phyloP scores from a whole-genome alignment of 1,140 invertebrate genomes.

The Grapholita molesta region DNA sequence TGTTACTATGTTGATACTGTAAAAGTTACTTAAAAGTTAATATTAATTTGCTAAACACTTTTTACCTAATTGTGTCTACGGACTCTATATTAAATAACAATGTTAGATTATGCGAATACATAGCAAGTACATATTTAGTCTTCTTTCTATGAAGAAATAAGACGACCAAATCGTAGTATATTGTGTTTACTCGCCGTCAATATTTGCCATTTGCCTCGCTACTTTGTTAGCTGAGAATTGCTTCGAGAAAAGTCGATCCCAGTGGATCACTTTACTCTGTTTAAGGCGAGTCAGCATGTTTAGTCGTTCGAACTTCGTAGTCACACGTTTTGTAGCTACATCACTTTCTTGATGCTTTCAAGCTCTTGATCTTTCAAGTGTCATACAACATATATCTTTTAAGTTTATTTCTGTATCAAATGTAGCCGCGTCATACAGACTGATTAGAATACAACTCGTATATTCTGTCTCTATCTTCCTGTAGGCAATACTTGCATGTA shows the following conservation, averaged over 20 bases:
- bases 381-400: too few relatives aligned
- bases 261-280: neutral
- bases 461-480: too few relatives aligned
- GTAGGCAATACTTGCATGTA: too few relatives aligned
- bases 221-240: neutral
- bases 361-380: too few relatives aligned
- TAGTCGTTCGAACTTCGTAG: neutral
- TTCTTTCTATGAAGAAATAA: neutral
- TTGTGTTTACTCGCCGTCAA: neutral
- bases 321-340: neutral
- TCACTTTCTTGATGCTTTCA: neutral
- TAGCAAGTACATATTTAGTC: neutral
- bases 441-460: too few relatives aligned
- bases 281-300: neutral
- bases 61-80: neutral
- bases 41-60: too few relatives aligned
- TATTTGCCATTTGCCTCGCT: constrained; percentile 7
- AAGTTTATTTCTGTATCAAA: too few relatives aligned
- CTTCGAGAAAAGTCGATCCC: neutral
- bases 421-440: too few relatives aligned
- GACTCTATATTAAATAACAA: neutral
- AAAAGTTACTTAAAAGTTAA: too few relatives aligned
- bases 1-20: too few relatives aligned
- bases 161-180: neutral
- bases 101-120: neutral